Evolutionary conservation across 2,888 invertebrate species (phyloP).

Genomic region (Scaptodrosophila latifasciaeformis): DNA sequence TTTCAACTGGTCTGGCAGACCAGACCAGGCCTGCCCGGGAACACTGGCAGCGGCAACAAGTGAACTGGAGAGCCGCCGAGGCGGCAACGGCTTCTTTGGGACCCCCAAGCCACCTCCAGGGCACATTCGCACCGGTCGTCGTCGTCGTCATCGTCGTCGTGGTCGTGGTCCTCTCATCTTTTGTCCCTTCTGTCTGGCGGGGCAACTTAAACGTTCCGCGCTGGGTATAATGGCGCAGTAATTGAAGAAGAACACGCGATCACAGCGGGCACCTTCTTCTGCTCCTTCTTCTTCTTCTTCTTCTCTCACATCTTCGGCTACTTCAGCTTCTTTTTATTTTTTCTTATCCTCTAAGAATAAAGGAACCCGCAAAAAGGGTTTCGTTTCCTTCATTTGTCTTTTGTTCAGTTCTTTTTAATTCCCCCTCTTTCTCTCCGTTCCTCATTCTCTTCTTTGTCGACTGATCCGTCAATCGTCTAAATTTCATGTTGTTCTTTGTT

Average conservation of each 20-base stretch:
- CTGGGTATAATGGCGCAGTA: conserved; percentile 64
- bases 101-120: conserved; percentile 8
- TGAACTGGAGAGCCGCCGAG: conserved; percentile 20
- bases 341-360: conserved; percentile 17
- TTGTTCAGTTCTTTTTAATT: conserved; percentile 1
- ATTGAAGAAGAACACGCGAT: conserved; percentile 69
- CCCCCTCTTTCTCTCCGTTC: conserved; percentile 13
- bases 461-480: conserved; percentile 61
- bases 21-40: background rate
- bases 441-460: conserved; percentile 27
- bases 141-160: conserved; percentile 1
- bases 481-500: conserved; percentile 54
- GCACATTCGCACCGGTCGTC: conserved; percentile 2
- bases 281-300: too few species aligned
- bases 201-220: conserved; percentile 58
- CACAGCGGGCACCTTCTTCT: conserved; percentile 27
- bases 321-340: conserved; percentile 1
- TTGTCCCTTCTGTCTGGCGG: conserved; percentile 1
- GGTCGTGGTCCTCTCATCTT: conserved; percentile 1
- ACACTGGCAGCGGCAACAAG: conserved; percentile 23
- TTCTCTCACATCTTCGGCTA: conserved; percentile 1
- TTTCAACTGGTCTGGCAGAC: background rate
- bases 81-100: conserved; percentile 25
- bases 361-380: conserved; percentile 46
- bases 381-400: conserved; percentile 12